Conservation (phyloP, 2,113 vertebrate species). For the Leptocoma aspasia region DNA sequence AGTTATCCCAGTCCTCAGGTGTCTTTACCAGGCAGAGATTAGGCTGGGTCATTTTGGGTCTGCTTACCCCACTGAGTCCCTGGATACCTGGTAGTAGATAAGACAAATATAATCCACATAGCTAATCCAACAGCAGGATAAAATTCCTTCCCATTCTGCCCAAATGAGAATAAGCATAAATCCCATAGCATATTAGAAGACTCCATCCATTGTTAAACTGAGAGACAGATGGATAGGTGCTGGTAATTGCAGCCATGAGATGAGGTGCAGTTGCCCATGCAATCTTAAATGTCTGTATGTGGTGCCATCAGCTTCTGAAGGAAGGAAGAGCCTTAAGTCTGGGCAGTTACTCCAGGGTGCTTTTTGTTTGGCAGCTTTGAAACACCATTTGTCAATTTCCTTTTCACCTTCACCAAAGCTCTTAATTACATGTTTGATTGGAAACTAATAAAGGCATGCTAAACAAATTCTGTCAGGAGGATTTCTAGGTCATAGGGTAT, state of each 20-base stretch:
- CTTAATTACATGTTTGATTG: not conserved
- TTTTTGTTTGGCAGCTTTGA: not conserved
- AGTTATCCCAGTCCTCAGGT: not conserved
- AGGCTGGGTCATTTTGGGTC: not conserved
- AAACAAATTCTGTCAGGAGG: not conserved
- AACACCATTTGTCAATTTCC: not conserved
- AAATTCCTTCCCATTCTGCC: not conserved
- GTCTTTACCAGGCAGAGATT: not conserved
- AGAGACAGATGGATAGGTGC: not conserved
- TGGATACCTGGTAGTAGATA: not conserved
- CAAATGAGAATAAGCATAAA: not conserved
- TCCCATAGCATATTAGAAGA: not conserved
- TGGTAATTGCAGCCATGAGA: not conserved
- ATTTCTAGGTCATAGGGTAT: not conserved
- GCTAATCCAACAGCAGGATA: not conserved
- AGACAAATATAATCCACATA: not conserved
- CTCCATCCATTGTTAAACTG: not conserved
- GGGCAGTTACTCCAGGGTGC: not conserved
- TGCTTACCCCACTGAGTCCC: not conserved
- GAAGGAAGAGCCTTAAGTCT: not conserved
- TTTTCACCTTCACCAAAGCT: not conserved
- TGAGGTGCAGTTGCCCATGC: not conserved
- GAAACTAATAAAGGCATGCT: not conserved
- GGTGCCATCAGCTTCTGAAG: not conserved
- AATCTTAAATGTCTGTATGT: not conserved